phyloP scores from a whole-genome alignment of 2,797 vertebrate genomes.

The Notamacropus eugenii region DNA sequence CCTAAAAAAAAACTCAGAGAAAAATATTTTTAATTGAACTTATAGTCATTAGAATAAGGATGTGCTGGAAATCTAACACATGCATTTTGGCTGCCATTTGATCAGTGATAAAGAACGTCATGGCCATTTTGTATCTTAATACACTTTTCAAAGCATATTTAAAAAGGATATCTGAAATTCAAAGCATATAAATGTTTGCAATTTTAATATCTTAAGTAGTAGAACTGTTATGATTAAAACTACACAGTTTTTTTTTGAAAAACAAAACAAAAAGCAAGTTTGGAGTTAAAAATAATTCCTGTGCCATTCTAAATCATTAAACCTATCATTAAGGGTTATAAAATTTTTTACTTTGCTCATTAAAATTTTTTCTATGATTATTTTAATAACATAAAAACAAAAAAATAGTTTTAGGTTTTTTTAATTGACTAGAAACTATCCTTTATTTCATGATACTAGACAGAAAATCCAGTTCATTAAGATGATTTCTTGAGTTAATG shows the following conservation, averaged over 20 bases:
- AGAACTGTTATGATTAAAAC: not conserved
- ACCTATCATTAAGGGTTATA: not conserved
- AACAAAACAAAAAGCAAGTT: not conserved
- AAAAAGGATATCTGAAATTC: not conserved
- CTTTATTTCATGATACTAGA: slow-evolving; percentile 46
- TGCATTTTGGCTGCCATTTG: slow-evolving; percentile 38
- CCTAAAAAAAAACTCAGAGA: slow-evolving; percentile 27
- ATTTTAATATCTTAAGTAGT: not conserved
- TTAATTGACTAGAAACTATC: not conserved
- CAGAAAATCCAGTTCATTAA: slow-evolving; percentile 50
- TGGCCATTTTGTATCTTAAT: not conserved
- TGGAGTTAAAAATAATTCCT: not conserved
- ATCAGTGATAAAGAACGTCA: slow-evolving; percentile 7
- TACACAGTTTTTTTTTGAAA: not conserved
- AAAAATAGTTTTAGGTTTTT: not conserved
- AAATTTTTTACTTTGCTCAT: not conserved
- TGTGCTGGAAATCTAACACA: slow-evolving; percentile 49
- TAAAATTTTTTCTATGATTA: not conserved
- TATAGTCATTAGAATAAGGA: slow-evolving; percentile 35
- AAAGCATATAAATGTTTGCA: not conserved
- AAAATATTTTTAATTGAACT: slow-evolving; percentile 35
- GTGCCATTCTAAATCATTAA: not conserved
- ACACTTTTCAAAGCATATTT: not conserved
- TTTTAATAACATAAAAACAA: not conserved
- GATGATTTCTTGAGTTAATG: slow-evolving; percentile 31